Percentiles rank a stretch among this genome's conserved stretches.
phyloP scores from a whole-genome alignment of 2,113 vertebrate genomes.

The Cervus canadensis region DNA sequence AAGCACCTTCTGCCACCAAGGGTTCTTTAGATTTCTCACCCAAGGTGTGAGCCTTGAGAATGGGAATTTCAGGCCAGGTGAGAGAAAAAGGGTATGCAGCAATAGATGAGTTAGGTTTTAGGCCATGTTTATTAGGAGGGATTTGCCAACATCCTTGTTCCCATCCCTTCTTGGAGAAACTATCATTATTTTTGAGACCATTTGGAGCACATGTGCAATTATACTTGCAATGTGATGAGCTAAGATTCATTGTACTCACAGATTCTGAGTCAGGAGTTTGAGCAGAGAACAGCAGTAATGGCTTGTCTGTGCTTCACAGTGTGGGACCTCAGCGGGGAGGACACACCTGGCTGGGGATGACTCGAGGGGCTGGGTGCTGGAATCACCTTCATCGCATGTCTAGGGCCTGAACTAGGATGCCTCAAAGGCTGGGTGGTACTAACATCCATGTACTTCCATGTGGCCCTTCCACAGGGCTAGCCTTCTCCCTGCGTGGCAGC shows the following conservation, averaged over 20 bases:
- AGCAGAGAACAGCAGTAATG: not conserved
- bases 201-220: not conserved
- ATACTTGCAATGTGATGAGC: not conserved
- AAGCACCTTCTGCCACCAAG: not conserved
- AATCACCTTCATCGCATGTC: not conserved
- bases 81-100: no score
- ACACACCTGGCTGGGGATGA: not conserved
- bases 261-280: not conserved
- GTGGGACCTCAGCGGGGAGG: not conserved
- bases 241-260: not conserved
- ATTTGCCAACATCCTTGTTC: not conserved
- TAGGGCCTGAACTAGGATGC: not conserved
- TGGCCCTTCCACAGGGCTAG: not conserved
- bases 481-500: not conserved
- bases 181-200: not conserved
- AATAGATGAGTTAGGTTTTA: not conserved
- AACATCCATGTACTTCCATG: not conserved
- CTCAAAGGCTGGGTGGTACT: not conserved
- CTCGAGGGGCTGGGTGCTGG: not conserved
- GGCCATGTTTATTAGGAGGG: not conserved
- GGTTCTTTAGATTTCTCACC: not conserved
- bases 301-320: not conserved
- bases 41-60: not conserved
- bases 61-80: not conserved
- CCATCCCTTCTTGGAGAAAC: not conserved